Evolutionary conservation across 1,140 invertebrate genomes (phyloP), one percentile per base, ranked within the genome.

Genomic region (Chlorops oryzae): DNA sequence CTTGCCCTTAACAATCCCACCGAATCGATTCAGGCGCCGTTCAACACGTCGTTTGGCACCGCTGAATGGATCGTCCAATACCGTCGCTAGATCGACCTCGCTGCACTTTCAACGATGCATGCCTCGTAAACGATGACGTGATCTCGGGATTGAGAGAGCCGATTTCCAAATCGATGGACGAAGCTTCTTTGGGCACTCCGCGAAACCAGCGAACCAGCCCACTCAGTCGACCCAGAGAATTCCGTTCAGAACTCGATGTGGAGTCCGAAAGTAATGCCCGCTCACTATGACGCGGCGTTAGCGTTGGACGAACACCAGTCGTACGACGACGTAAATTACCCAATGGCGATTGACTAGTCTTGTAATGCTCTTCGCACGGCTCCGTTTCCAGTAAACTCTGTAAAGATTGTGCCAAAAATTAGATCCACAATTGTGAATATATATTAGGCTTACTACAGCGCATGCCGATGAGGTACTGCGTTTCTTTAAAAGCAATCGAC

Each of bases 401-500:
- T 25, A 20, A 28, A 9, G 4, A 27, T n/a, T 24, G 23, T 43
- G 17, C 43, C 9, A 56, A 47, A 42, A 4, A 7, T 21, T 2
- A 3, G 12, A 25, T 12, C 34, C 17, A 57, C 63, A 6, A 66
- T 54, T 40, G 5, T 40, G 6, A 35, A 13, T 50, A 5, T 27
- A 7, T 18, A 39, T 41, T 25, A 51, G 3, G 21, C 15, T 20
- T 25, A 88, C 86, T 76, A 88, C 86, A 39, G 87, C 85, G 56
- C 87, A 89, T 39, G 87, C 88, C 1, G 88, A 90, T 0, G 88
- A 90, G 15, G 87, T 88, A 62, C 87, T 90, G 59, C 88, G 75
- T 63, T 92, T 92, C 62, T 91, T 91, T 52, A 92, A 88, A 9
- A 90, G 77, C 37, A 87, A 81, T 60, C 92, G 92, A 55, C 85